Conservation (phyloP, 2,113 vertebrate genomes). For the Amblyopsis rosae region DNA sequence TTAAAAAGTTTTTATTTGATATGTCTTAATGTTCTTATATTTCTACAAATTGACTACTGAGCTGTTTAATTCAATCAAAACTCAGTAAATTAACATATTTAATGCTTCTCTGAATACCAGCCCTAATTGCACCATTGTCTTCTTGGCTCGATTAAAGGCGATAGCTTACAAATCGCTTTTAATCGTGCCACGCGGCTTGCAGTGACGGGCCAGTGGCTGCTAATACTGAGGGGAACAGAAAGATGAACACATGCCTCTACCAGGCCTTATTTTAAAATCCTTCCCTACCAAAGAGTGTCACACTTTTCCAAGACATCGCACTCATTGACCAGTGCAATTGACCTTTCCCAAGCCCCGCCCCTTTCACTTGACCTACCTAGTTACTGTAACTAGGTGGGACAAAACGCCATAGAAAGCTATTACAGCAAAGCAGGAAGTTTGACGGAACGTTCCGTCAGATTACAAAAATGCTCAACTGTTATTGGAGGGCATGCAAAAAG, state of each 20-base stretch:
- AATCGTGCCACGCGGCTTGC: constrained; percentile 24
- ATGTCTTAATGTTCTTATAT: constrained; percentile 72
- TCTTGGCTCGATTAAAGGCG: constrained; percentile 23
- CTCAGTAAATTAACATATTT: constrained; percentile 67
- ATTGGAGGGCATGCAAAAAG: too few species aligned
- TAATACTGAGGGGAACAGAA: constrained; percentile 32
- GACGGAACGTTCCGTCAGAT: too few species aligned
- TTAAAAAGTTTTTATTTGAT: constrained; percentile 72
- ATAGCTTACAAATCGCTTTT: constrained; percentile 27
- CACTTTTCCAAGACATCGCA: constrained; percentile 1
- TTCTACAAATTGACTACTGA: constrained; percentile 72
- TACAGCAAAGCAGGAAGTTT: too few species aligned
- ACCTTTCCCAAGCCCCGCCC: too few species aligned
- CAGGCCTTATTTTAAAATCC: constrained; percentile 2
- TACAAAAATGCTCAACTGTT: too few species aligned
- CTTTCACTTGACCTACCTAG: too few species aligned
- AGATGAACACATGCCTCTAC: neutral
- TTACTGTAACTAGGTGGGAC: too few species aligned
- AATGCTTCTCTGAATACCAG: constrained; percentile 56
- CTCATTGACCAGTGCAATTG: too few species aligned
- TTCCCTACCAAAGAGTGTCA: constrained; percentile 3
- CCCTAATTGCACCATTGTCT: constrained; percentile 57
- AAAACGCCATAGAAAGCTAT: too few species aligned
- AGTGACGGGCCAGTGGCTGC: constrained; percentile 41
- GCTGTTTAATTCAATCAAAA: constrained; percentile 75